Percentiles rank a stretch among this genome's conserved stretches.
These are phyloP conservation scores for Aethes cnicana DNA, from an alignment of 2,888 invertebrate genomes.

Conservation along the genomic window DNA sequence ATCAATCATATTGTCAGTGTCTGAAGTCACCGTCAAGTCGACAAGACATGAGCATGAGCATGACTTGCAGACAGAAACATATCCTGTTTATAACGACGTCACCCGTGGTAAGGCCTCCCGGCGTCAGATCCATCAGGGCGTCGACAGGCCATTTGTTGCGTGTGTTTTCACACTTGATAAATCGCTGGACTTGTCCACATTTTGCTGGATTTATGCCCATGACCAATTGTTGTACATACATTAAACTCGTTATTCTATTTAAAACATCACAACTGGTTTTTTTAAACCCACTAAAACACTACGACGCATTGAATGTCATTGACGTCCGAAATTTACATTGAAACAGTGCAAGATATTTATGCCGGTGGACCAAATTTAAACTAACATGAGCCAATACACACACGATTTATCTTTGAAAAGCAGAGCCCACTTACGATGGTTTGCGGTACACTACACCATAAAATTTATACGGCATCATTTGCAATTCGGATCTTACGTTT, in stretches of 20 bases:
- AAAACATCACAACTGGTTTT: not conserved
- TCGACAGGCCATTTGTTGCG: conserved; percentile 80
- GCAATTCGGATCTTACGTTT: conserved; percentile 48
- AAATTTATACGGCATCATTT: conserved; percentile 55
- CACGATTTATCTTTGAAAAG: not conserved
- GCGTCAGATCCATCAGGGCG: conserved; percentile 79
- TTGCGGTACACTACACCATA: conserved; percentile 36
- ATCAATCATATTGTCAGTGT: not conserved
- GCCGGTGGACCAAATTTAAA: not conserved
- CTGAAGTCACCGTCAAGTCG: not conserved
- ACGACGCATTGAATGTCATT: conserved; percentile 5
- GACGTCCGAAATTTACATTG: conserved; percentile 1
- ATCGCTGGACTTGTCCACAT: conserved; percentile 76
- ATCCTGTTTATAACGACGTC: conserved; percentile 31
- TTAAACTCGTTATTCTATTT: conserved; percentile 38
- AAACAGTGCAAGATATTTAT: not conserved
- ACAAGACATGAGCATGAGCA: not conserved
- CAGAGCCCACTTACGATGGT: not conserved
- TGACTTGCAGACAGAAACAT: conserved; percentile 9
- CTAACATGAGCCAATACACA: not conserved
- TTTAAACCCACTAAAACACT: conserved; percentile 4
- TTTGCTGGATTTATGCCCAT: conserved; percentile 67
- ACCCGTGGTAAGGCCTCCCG: conserved; percentile 65
- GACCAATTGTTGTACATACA: conserved; percentile 60
- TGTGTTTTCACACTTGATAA: conserved; percentile 78